Base-by-base conservation (phyloP, 2,888 invertebrate species). In the Cybosia mesomella region DNA sequence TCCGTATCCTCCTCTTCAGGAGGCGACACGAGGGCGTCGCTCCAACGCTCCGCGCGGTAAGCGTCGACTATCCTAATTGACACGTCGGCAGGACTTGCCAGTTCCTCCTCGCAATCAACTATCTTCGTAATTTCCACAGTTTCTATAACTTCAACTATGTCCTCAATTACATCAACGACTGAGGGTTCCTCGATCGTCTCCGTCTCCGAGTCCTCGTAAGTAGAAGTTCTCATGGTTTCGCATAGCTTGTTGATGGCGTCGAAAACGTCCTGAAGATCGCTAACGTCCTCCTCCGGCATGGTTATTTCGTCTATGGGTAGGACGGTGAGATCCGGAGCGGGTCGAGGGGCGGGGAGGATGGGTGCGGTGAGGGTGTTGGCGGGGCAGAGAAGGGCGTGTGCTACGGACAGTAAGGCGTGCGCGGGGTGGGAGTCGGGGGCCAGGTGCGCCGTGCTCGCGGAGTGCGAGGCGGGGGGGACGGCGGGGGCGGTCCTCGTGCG, bases 201-300 rank as follows among this genome's bases (percentile, higher is more conserved):
- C 3, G 68, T 66, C 15, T 77, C 77, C n/a, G 72, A 70, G n/a
- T 73, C 74, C 11, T 87, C 89, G 84, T 89, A 89, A n/a, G 82
- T 82, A 11, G 93, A 92, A 0, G 92, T 91, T 75, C 91, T 91
- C 95, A 95, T 95, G 0, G 91, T 92, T 58, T 94, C 95, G 84
- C 95, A 95, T 8, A 95, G 86, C 65, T 89, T 86, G 79, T 95
- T 95, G 79, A 95, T 95, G 0, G 95, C 95, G 81, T 95, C 95
- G 81, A 95, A 92, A 24, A 95, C 95, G 79, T 95, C 95, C 7
- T 88, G 82, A 5, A 95, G 78, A 61, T 94, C 94, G 85, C 92
- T 91, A 76, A 93, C 90, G 80, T 92, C 93, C 24, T 86, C 90
- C 1, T 85, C 72, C 11, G 93, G 90, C 72, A 80, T 72, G 54